Conservation (phyloP, 2,888 invertebrate genomes). For the Acanthosepion esculentum region DNA sequence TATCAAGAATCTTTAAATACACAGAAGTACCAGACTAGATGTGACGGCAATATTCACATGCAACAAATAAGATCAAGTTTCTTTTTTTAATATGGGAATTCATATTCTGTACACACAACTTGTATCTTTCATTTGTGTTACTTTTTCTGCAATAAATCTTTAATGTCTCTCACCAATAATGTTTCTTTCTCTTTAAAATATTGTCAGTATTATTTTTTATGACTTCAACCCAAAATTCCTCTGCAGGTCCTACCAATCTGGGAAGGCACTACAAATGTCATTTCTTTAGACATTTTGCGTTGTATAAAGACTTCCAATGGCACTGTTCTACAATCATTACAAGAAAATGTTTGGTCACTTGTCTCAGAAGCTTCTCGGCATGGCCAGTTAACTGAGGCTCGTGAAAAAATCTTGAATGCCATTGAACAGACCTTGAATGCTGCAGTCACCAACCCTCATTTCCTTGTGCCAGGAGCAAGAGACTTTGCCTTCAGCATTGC, state of each 20-base stretch:
- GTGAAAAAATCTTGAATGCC: conserved; percentile 60
- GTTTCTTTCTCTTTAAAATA: too few species aligned
- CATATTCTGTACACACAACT: too few species aligned
- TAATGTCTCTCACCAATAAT: too few species aligned
- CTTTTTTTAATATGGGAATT: too few species aligned
- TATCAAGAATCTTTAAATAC: too few species aligned
- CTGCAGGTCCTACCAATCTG: conserved; percentile 78
- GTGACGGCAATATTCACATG: too few species aligned
- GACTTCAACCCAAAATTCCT: background rate
- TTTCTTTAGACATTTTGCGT: conserved; percentile 78
- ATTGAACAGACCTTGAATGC: conserved; percentile 54
- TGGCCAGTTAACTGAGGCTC: conserved; percentile 54
- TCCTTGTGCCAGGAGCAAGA: conserved; percentile 75
- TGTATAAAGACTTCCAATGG: conserved; percentile 76
- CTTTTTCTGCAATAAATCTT: too few species aligned
- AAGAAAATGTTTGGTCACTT: conserved; percentile 65
- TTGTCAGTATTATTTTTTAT: background rate
- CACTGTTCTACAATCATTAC: conserved; percentile 72
- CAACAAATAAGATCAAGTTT: too few species aligned
- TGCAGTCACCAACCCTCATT: conserved; percentile 59
- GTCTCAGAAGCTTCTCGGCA: conserved; percentile 55
- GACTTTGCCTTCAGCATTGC: conserved; percentile 77
- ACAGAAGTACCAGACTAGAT: too few species aligned
- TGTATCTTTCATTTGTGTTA: too few species aligned
- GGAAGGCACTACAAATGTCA: conserved; percentile 80